Conservation (phyloP, 2,113 vertebrate genomes). For the Herpailurus yagouaroundi region DNA sequence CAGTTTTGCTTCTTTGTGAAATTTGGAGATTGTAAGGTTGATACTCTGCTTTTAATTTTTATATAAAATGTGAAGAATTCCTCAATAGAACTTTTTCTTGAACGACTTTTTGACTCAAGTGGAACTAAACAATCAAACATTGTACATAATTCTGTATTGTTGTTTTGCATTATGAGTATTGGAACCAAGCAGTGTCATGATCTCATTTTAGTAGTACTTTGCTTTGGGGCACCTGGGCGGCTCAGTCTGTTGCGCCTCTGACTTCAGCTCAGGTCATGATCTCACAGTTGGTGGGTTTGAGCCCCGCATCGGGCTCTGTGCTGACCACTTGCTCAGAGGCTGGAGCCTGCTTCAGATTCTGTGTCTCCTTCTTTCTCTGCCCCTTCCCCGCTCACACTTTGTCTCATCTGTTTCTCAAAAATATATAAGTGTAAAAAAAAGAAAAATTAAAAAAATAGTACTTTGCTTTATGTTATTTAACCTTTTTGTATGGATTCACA, state of each 20-base stretch:
- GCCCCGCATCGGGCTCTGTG: no score
- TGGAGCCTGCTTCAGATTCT: no score
- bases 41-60: conserved; percentile 37
- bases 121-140: neutral
- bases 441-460: neutral
- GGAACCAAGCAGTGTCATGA: neutral
- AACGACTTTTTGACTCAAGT: neutral
- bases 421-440: no score
- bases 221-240: neutral
- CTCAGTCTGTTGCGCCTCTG: no score
- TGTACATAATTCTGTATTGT: conserved; percentile 4
- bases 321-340: no score
- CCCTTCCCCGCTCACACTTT: no score
- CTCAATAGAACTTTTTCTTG: neutral
- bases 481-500: conserved; percentile 7
- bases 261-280: no score
- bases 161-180: neutral
- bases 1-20: neutral
- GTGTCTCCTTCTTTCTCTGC: no score
- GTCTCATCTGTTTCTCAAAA: no score
- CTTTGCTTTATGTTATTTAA: conserved; percentile 40
- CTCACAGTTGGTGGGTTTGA: no score
- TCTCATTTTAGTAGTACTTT: conserved; percentile 20
- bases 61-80: neutral
- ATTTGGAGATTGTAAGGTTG: neutral